Conservation (phyloP, 2,113 vertebrate species). For the Oryzias javanicus region DNA sequence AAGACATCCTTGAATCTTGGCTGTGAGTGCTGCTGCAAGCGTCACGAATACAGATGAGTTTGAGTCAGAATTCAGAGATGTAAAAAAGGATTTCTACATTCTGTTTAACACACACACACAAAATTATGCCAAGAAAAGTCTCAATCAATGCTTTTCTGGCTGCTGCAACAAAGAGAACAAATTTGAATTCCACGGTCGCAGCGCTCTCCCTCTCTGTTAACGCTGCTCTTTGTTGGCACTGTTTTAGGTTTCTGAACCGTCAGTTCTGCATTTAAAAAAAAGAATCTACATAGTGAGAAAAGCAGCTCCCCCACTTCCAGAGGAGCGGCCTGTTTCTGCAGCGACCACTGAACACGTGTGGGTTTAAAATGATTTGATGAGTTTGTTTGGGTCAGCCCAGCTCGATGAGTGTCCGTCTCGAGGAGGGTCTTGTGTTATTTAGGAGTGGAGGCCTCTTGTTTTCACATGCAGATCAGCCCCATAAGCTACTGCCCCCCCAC, state of each 20-base stretch:
- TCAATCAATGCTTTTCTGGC: slow-evolving; percentile 41
- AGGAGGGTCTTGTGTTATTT: slow-evolving; percentile 36
- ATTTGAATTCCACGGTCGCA: slow-evolving; percentile 62
- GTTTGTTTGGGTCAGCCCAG: too few species aligned
- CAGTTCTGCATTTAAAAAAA: slow-evolving; percentile 1
- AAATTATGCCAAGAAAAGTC: slow-evolving; percentile 32
- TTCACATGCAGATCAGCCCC: slow-evolving; percentile 71
- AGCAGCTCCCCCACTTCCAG: too few species aligned
- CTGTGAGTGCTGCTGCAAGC: slow-evolving; percentile 35
- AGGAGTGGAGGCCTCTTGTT: slow-evolving; percentile 39
- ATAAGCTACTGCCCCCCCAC: slow-evolving; percentile 47
- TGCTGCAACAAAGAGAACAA: slow-evolving; percentile 50
- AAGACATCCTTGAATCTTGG: slow-evolving; percentile 13
- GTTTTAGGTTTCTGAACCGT: slow-evolving; percentile 12
- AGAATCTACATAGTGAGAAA: background rate
- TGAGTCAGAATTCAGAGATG: slow-evolving; percentile 42
- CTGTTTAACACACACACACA: slow-evolving; percentile 22
- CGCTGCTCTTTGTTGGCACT: slow-evolving; percentile 19
- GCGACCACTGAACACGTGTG: too few species aligned
- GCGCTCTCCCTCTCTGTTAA: slow-evolving; percentile 30
- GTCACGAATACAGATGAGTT: slow-evolving; percentile 59
- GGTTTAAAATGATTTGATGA: too few species aligned
- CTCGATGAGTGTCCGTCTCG: slow-evolving; percentile 23
- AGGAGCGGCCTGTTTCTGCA: too few species aligned
- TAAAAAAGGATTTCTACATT: slow-evolving; percentile 23